phyloP scores from a whole-genome alignment of 2,797 vertebrate species.

The Propithecus deckenii region DNA sequence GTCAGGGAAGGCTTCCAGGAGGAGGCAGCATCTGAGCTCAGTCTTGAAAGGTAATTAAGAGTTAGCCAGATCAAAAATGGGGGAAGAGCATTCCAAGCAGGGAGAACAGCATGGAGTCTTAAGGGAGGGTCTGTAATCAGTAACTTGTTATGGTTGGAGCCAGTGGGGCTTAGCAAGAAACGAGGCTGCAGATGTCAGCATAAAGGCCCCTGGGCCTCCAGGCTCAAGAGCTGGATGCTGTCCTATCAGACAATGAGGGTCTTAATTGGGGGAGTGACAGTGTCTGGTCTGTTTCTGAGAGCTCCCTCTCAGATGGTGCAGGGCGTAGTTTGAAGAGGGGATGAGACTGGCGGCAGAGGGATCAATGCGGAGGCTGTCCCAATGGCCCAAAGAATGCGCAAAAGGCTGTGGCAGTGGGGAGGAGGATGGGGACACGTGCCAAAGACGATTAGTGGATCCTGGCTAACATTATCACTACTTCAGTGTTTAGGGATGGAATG shows the following conservation, averaged over 20 bases:
- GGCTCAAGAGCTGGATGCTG: neutral
- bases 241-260: neutral
- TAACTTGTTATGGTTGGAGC: neutral
- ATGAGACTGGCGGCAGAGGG: neutral
- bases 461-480: neutral
- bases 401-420: neutral
- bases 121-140: neutral
- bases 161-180: neutral
- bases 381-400: neutral
- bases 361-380: neutral
- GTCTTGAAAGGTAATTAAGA: neutral
- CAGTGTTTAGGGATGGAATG: neutral
- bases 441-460: neutral
- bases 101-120: neutral
- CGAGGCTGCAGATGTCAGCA: neutral
- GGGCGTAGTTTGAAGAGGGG: neutral
- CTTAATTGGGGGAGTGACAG: neutral
- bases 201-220: neutral
- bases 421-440: neutral
- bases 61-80: neutral
- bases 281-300: neutral
- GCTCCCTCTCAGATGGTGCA: neutral
- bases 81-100: neutral
- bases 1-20: neutral
- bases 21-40: neutral